Conservation (phyloP, 2,888 invertebrate genomes). For the Torymus aiolomorphi region DNA sequence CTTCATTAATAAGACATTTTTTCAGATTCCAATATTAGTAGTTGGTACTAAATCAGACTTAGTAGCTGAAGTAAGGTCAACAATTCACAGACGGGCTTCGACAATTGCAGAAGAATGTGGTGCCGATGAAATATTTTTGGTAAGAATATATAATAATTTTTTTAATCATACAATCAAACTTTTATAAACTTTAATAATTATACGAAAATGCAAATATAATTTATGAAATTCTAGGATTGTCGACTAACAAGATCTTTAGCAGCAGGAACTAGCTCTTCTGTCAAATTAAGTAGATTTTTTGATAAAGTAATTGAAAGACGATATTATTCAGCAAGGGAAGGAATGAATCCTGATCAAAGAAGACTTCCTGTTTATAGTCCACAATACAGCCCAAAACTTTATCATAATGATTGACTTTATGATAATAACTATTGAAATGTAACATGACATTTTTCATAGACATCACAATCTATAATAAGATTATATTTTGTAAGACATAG, state of each 20-base stretch:
- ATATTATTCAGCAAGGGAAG: slow-evolving; percentile 77
- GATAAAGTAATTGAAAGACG: slow-evolving; percentile 87
- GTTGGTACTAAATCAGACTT: slow-evolving; percentile 96
- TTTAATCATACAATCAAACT: slow-evolving; percentile 23
- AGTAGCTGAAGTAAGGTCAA: slow-evolving; percentile 85
- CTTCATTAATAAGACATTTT: slow-evolving; percentile 57
- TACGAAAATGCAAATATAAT: neutral
- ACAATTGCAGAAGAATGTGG: slow-evolving; percentile 92
- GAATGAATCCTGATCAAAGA: slow-evolving; percentile 78
- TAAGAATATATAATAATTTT: slow-evolving; percentile 61
- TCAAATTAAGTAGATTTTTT: slow-evolving; percentile 94
- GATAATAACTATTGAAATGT: neutral
- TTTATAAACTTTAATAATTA: slow-evolving; percentile 4
- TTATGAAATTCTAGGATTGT: slow-evolving; percentile 77
- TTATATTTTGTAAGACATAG: too few relatives aligned
- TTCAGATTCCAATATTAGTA: slow-evolving; percentile 92
- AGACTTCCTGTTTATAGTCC: slow-evolving; percentile 75
- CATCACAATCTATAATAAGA: too few relatives aligned
- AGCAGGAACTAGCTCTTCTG: slow-evolving; percentile 96
- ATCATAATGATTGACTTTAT: slow-evolving; percentile 76
- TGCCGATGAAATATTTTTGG: slow-evolving; percentile 94
- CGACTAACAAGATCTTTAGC: slow-evolving; percentile 86
- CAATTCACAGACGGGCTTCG: slow-evolving; percentile 79
- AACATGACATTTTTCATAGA: too few relatives aligned
- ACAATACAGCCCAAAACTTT: slow-evolving; percentile 78